Evolutionary conservation across 2,113 vertebrate genomes (phyloP), one percentile per base, ranked within the genome.

Genomic region (Rhea pennata): DNA sequence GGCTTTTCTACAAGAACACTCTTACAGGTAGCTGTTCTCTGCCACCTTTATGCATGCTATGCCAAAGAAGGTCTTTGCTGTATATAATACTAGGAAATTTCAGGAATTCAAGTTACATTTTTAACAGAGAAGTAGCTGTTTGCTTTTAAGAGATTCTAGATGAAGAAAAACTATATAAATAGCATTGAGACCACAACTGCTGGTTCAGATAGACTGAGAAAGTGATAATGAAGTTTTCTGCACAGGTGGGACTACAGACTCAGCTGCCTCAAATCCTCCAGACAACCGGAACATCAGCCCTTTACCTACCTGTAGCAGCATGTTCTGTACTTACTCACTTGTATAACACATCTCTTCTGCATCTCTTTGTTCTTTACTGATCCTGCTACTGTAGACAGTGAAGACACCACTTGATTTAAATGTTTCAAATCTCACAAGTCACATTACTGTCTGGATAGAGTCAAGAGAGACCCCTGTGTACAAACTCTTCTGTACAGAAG

Each of bases 1-100:
- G 88, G 80, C 83, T 88, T 94, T 84, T 71, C 40, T 67, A 54
- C 75, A 93, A 80, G 79, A 95, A 84, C 66, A 58, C 15, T 92
- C 8, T 77, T 74, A 15, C 0, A 88, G 24, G 14, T 12, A 16
- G 10, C 85, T 73, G 40, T 59, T 36, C 22, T 59, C 19, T 75
- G 39, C 22, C 20, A 48, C 11, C 10, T 85, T 58, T 79, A 33
- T n/a, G 80, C 3, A 77, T 48, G 23, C 69, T 59, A 21, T 54
- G 64, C 11, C 19, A 50, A 54, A 23, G 24, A 80, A 31, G 62
- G 51, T 31, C 39, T 62, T 83, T 33, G 31, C 24, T 86, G 31
- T 12, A 23, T 40, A 2, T 20, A 79, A 10, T 61, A 44, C 5
- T 80, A 20, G 31, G 58, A 70, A 86, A 69, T 88, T 73, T 33